Conservation (phyloP, 2,797 vertebrate genomes). For the Eidolon dupreanum region DNA sequence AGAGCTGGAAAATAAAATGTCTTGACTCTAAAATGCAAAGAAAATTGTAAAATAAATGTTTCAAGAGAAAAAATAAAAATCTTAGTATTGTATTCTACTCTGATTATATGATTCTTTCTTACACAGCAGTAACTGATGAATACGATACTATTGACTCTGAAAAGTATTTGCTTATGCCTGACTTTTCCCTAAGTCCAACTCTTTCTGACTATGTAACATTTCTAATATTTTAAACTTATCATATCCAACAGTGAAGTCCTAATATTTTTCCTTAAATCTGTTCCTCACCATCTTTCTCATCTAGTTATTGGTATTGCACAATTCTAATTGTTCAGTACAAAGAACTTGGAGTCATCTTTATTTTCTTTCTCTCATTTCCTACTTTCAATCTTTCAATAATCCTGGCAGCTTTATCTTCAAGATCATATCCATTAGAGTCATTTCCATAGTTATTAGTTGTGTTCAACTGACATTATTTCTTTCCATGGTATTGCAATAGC, state of each 20-base stretch:
- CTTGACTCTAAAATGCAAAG: conserved; percentile 26
- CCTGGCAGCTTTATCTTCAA: background rate
- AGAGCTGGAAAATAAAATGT: conserved; percentile 23
- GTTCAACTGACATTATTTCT: background rate
- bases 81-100: background rate
- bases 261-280: background rate
- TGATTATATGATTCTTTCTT: background rate
- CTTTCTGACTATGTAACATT: background rate
- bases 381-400: background rate
- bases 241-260: background rate
- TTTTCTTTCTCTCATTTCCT: background rate
- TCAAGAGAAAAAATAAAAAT: background rate
- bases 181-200: background rate
- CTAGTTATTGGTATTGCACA: background rate
- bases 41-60: conserved; percentile 41
- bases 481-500: background rate
- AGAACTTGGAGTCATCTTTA: background rate
- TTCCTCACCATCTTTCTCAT: background rate
- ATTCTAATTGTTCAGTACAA: background rate
- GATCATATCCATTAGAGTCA: background rate
- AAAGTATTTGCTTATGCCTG: background rate
- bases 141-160: background rate
- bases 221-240: background rate
- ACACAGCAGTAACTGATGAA: background rate
- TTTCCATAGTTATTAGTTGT: background rate